Base-by-base conservation (phyloP, 2,113 vertebrate species). In the Piprites chloris region DNA sequence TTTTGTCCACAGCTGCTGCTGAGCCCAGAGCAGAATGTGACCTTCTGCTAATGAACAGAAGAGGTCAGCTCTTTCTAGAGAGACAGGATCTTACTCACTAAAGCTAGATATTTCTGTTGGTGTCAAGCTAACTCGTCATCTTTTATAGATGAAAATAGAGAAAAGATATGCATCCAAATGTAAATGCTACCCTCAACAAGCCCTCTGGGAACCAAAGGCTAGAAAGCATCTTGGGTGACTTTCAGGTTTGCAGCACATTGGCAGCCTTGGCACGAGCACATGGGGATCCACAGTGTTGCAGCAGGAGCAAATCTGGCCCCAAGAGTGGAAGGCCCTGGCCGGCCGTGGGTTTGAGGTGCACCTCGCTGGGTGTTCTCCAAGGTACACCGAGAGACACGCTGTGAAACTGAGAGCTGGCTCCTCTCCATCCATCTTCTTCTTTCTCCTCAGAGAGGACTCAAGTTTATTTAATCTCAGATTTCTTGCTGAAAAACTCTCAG, bases 381-480 rank as follows among this genome's bases (percentile, higher is more conserved):
- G 86, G 93, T 79, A 94, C 73, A 89, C 80, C 3, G 0, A 68
- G 35, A 65, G 8, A 47, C 49, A 15, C 8, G 56, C 95, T 82
- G 93, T 12, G 94, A 74, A 37, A 76, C 2, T 1, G 67, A 94
- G 85, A 94, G 85, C 26, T 87, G 62, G 83, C 83, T 90, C 76
- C 88, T 93, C 37, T 2, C 92, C 76, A 56, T 90, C 88, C 88
- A 73, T 72, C 90, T 90, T 92, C 86, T 94, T 69, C 90, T 87
- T 89, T 89, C 90, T 94, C 95, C 83, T 97, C 72, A 20, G 92
- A 94, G 92, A 94, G 61, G 58, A 93, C 75, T 92, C 66, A 26
- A 94, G 88, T 96, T 96, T 96, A 94, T 81, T 96, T 94, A 96
- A 94, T 97, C 96, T 97, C 92, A 32, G 61, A 90, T 97, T 96